Evolutionary conservation across 2,888 invertebrate species (phyloP).

Genomic region (Pachydiplax longipennis): DNA sequence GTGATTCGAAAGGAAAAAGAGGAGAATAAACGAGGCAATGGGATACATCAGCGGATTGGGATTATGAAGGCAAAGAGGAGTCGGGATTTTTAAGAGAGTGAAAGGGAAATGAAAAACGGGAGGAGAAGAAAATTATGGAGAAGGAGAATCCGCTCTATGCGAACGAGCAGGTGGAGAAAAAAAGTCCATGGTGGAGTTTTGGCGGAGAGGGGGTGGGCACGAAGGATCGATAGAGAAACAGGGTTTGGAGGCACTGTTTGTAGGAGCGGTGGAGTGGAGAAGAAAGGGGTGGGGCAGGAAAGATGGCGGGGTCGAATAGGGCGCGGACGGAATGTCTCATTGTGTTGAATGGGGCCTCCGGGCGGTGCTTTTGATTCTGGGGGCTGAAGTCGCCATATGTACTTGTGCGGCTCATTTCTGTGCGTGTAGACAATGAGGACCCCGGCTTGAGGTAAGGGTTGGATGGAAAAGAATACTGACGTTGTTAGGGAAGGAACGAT

Average conservation of each 20-base stretch:
- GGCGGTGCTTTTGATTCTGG: not conserved
- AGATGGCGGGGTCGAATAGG: not conserved
- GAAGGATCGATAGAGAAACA: not conserved
- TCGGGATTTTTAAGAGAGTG: not conserved
- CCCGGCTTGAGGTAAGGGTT: not conserved
- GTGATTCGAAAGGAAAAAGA: too few relatives aligned
- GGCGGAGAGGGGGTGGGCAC: not conserved
- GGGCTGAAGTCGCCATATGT: not conserved
- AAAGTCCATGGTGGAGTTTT: not conserved
- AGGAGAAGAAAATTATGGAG: not conserved
- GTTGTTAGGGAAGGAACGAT: not conserved
- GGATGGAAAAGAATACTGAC: not conserved
- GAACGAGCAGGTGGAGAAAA: not conserved
- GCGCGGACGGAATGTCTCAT: not conserved
- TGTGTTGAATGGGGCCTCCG: not conserved
- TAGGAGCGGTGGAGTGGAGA: not conserved
- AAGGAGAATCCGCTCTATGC: not conserved
- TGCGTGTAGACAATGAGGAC: not conserved
- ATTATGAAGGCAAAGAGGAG: too few relatives aligned
- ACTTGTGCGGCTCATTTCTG: not conserved
- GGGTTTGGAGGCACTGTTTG: not conserved
- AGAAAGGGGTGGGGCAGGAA: not conserved
- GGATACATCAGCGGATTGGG: too few relatives aligned
- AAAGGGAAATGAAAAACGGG: not conserved
- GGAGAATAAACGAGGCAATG: too few relatives aligned